Evolutionary conservation across 2,888 invertebrate species (phyloP).

Genomic region (Stenchaetothrips biformis): DNA sequence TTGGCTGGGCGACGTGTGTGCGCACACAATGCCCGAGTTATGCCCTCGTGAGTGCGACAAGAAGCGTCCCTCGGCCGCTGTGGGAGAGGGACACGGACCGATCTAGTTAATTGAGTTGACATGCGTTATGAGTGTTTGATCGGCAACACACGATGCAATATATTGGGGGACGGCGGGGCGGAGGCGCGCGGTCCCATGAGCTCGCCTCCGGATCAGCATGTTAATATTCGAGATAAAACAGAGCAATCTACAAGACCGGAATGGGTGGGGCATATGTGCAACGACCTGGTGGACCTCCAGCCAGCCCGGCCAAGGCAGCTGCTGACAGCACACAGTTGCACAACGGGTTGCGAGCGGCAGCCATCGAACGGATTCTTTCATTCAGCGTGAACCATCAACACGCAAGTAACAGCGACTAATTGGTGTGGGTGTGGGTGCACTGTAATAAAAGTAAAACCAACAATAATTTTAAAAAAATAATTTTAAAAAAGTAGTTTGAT

Average conservation of each 20-base stretch:
- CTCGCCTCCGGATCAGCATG: neutral
- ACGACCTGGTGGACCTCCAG: neutral
- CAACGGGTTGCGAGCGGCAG: too few relatives aligned
- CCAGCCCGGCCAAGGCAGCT: too few relatives aligned
- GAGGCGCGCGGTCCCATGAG: neutral
- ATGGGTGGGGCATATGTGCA: neutral
- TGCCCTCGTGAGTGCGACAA: neutral
- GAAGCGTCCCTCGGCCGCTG: too few relatives aligned
- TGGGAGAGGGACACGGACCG: neutral
- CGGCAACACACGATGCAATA: conserved; percentile 7
- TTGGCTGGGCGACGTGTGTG: neutral
- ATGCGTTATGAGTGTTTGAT: conserved; percentile 4
- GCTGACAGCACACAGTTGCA: too few relatives aligned
- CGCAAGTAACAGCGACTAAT: too few relatives aligned
- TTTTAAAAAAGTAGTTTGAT: too few relatives aligned
- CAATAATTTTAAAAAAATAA: too few relatives aligned
- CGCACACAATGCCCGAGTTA: neutral
- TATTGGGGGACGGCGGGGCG: neutral
- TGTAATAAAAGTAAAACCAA: too few relatives aligned
- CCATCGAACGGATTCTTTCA: too few relatives aligned
- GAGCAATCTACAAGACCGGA: neutral
- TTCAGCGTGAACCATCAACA: too few relatives aligned
- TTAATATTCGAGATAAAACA: neutral
- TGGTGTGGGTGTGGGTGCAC: too few relatives aligned
- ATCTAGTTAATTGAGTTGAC: neutral